Evolutionary conservation across 2,888 invertebrate genomes (phyloP).

Genomic region (Abrostola triplasia): DNA sequence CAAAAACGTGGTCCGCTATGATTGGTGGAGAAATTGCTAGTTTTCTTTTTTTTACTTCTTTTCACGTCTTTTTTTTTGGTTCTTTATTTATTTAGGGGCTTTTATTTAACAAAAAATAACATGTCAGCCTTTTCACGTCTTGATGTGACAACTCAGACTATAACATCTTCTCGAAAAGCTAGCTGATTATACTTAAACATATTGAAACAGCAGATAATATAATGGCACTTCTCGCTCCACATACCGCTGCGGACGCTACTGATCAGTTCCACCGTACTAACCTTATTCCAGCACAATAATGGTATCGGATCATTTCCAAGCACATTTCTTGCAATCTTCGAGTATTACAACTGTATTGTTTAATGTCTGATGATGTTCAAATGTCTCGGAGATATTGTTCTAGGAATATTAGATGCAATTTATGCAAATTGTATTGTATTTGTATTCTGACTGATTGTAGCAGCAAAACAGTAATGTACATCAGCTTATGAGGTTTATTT

Average conservation of each 20-base stretch:
- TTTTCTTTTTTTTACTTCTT: too few species aligned
- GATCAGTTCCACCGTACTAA: conserved; percentile 80
- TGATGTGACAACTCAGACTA: background rate
- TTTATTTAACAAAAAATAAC: too few species aligned
- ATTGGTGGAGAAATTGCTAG: too few species aligned
- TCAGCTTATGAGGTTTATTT: background rate
- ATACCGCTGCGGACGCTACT: conserved; percentile 74
- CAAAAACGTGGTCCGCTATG: too few species aligned
- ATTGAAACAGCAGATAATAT: background rate
- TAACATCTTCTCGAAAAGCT: background rate
- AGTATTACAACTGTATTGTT: conserved; percentile 59
- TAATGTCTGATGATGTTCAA: conserved; percentile 56
- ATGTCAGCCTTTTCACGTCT: too few species aligned
- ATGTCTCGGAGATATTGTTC: conserved; percentile 52
- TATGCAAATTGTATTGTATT: conserved; percentile 52
- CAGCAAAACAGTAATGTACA: conserved; percentile 34
- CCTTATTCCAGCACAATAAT: conserved; percentile 86
- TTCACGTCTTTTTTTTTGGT: too few species aligned
- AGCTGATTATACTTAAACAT: background rate
- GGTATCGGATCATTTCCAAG: conserved; percentile 78
- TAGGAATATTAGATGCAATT: conserved; percentile 53
- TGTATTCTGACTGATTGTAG: conserved; percentile 38
- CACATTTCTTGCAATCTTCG: conserved; percentile 75
- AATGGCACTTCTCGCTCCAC: conserved; percentile 53
- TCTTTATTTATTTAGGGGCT: too few species aligned